Percentiles rank a stretch among this genome's conserved stretches.
Conservation (phyloP, 1,140 invertebrate genomes). For the Drosophila rhopaloa region DNA sequence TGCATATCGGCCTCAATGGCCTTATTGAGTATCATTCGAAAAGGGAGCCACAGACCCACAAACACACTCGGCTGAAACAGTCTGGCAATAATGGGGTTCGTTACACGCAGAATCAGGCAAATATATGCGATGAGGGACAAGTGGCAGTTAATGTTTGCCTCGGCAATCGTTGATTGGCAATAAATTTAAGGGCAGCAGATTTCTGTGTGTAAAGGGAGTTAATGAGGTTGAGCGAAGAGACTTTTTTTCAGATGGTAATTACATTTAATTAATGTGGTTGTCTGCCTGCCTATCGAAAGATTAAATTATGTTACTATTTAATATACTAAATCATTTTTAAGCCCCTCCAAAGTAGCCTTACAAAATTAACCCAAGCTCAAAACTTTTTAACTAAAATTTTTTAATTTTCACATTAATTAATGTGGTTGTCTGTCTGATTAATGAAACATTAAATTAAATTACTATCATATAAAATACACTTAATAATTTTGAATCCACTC, state of each 20-base stretch:
- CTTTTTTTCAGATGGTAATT: background rate
- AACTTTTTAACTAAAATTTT: too few species aligned
- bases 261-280: background rate
- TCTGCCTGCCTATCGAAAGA: background rate
- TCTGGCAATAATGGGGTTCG: slow-evolving; percentile 28
- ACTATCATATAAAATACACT: too few species aligned
- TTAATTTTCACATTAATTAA: background rate
- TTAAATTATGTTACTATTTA: background rate
- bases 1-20: slow-evolving; percentile 44
- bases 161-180: slow-evolving; percentile 15
- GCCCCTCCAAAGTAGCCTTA: too few species aligned
- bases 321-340: too few species aligned
- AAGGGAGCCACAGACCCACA: background rate
- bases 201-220: slow-evolving; percentile 8
- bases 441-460: too few species aligned
- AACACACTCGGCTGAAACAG: slow-evolving; percentile 6
- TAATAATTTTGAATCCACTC: too few species aligned
- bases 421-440: too few species aligned
- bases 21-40: slow-evolving; percentile 13
- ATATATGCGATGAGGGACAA: slow-evolving; percentile 6
- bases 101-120: slow-evolving; percentile 27
- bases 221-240: background rate
- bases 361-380: background rate
- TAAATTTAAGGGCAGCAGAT: slow-evolving; percentile 6
- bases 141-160: slow-evolving; percentile 6